A percentile compares a stretch with the other conserved stretches of the same genome.
These are phyloP conservation scores for Zelleria hepariella DNA, from an alignment of 2,888 invertebrate genomes.

Conservation along the genomic window DNA sequence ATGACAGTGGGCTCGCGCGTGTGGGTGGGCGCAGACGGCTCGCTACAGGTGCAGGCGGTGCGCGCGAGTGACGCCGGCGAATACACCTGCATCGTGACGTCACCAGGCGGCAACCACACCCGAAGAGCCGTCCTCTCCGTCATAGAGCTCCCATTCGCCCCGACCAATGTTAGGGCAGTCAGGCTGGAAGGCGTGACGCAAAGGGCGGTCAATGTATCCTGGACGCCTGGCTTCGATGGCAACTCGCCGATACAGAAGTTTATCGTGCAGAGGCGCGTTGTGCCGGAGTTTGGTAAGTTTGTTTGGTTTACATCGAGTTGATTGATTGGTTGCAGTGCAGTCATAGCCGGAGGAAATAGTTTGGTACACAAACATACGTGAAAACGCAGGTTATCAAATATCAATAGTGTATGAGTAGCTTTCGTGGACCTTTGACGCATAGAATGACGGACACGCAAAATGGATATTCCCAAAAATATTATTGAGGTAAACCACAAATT, in stretches of 20 bases:
- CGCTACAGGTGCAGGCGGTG: slow-evolving; percentile 89
- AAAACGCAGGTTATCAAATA: too few relatives aligned
- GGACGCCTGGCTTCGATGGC: slow-evolving; percentile 97
- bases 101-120: slow-evolving; percentile 94
- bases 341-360: too few relatives aligned
- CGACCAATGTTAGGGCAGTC: slow-evolving; percentile 86
- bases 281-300: slow-evolving; percentile 84
- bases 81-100: slow-evolving; percentile 92
- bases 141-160: slow-evolving; percentile 96
- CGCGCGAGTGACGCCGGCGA: slow-evolving; percentile 94
- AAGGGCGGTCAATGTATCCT: slow-evolving; percentile 89
- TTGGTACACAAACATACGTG: too few relatives aligned
- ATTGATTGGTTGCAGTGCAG: too few relatives aligned
- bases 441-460: too few relatives aligned
- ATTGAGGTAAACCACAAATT: too few relatives aligned
- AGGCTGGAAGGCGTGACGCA: slow-evolving; percentile 76
- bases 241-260: slow-evolving; percentile 95
- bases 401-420: too few relatives aligned
- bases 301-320: too few relatives aligned
- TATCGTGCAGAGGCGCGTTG: slow-evolving; percentile 91
- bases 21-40: slow-evolving; percentile 84
- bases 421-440: too few relatives aligned
- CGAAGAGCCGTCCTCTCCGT: slow-evolving; percentile 84
- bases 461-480: too few relatives aligned
- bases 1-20: slow-evolving; percentile 77